A percentile compares a stretch with the other conserved stretches of the same genome.
Conservation (phyloP, 2,797 vertebrate species). For the Ibycter americanus region DNA sequence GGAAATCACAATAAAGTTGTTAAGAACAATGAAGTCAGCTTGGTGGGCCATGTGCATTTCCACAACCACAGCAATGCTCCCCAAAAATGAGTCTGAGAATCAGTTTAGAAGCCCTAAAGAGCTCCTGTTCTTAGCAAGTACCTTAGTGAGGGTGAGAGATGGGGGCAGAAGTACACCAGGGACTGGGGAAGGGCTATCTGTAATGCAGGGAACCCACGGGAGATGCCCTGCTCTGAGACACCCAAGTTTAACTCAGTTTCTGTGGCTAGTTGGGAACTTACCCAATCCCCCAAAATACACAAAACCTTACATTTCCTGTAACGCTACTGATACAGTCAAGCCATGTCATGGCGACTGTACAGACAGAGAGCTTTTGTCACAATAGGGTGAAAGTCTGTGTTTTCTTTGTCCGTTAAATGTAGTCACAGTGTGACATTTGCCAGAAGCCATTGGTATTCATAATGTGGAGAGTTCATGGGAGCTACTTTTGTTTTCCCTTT, state of each 20-base stretch:
- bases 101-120: background rate
- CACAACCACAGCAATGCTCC: background rate
- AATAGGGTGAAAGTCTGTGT: background rate
- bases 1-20: background rate
- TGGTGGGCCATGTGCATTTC: background rate
- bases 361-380: background rate
- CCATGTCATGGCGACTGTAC: background rate
- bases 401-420: background rate
- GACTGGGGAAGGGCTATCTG: background rate
- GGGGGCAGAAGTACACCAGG: background rate
- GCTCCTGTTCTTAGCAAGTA: background rate
- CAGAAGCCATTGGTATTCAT: background rate
- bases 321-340: background rate
- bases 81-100: background rate
- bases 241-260: background rate
- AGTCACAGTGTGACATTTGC: background rate
- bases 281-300: background rate
- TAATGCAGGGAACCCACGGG: background rate
- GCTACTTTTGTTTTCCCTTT: background rate
- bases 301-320: background rate
- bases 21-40: background rate
- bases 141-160: background rate
- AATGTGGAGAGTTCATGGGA: background rate
- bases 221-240: background rate
- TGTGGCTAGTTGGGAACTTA: background rate